Percentiles rank a stretch among this genome's conserved stretches.
These are phyloP conservation scores for Brotula barbata DNA, from an alignment of 2,797 vertebrate genomes.

Conservation along the genomic window DNA sequence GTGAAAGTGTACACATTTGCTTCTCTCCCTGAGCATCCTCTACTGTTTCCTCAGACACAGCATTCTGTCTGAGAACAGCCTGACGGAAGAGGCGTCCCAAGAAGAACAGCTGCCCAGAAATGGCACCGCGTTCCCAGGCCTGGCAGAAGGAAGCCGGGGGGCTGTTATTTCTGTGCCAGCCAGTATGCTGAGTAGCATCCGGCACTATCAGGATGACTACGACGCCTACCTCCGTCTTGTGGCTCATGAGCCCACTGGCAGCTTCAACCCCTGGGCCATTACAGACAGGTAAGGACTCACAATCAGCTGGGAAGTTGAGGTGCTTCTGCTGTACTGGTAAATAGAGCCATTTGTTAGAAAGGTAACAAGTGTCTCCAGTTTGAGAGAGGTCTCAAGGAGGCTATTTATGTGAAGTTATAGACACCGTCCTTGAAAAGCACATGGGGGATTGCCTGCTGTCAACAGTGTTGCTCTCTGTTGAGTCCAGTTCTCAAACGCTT, in stretches of 20 bases:
- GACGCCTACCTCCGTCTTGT: constrained; percentile 80
- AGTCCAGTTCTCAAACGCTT: no score
- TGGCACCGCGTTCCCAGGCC: constrained; percentile 26
- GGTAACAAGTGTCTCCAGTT: no score
- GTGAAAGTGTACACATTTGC: neutral
- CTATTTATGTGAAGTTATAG: no score
- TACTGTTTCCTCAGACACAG: constrained; percentile 53
- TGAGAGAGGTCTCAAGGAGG: no score
- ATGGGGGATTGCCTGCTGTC: no score
- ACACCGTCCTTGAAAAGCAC: no score
- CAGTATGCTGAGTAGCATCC: constrained; percentile 78
- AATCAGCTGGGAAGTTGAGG: no score
- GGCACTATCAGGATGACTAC: constrained; percentile 79
- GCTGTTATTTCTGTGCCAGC: constrained; percentile 77
- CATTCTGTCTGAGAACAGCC: constrained; percentile 64
- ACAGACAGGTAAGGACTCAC: constrained; percentile 84
- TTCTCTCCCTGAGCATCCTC: constrained; percentile 7
- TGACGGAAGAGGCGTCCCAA: constrained; percentile 55
- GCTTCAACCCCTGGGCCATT: constrained; percentile 87
- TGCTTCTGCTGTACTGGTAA: no score
- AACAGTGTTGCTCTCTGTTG: no score
- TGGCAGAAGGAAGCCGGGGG: constrained; percentile 28
- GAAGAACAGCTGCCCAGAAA: constrained; percentile 38
- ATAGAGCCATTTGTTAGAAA: no score
- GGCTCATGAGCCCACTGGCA: constrained; percentile 81